Conservation (phyloP, 2,888 invertebrate genomes). For the Eupeodes luniger region DNA sequence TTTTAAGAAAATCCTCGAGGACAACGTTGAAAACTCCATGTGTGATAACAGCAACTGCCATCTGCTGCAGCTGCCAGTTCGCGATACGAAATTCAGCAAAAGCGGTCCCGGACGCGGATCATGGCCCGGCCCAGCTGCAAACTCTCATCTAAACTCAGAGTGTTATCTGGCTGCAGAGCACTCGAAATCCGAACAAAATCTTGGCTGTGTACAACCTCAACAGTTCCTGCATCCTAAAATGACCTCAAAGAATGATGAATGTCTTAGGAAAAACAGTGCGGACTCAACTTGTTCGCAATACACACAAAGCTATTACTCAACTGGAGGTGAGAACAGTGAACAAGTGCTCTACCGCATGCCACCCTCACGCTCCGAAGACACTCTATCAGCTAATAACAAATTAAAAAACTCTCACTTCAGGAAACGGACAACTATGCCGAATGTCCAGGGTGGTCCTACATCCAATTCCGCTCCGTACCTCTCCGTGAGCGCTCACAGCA, state of each 20-base stretch:
- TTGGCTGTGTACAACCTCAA: constrained; percentile 79
- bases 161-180: constrained; percentile 88
- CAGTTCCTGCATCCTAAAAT: constrained; percentile 66
- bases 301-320: constrained; percentile 84
- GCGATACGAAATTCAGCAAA: constrained; percentile 90
- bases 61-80: constrained; percentile 83
- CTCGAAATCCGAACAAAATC: constrained; percentile 92
- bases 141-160: constrained; percentile 84
- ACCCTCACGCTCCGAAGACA: constrained; percentile 92
- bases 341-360: constrained; percentile 86
- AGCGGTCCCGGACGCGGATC: constrained; percentile 92
- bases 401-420: constrained; percentile 85
- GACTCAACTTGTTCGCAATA: constrained; percentile 87
- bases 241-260: constrained; percentile 83
- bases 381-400: constrained; percentile 84
- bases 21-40: constrained; percentile 54
- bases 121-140: constrained; percentile 90
- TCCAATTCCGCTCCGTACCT: constrained; percentile 87
- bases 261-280: constrained; percentile 86
- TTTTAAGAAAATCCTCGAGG: constrained; percentile 79
- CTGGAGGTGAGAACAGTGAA: constrained; percentile 81
- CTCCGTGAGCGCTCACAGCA: constrained; percentile 85
- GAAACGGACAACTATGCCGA: constrained; percentile 62
- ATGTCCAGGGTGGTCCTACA: constrained; percentile 46
- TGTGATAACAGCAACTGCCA: constrained; percentile 79